These are phyloP conservation scores for Dromas ardeola DNA, from an alignment of 2,113 vertebrate genomes.

Conservation along the genomic window DNA sequence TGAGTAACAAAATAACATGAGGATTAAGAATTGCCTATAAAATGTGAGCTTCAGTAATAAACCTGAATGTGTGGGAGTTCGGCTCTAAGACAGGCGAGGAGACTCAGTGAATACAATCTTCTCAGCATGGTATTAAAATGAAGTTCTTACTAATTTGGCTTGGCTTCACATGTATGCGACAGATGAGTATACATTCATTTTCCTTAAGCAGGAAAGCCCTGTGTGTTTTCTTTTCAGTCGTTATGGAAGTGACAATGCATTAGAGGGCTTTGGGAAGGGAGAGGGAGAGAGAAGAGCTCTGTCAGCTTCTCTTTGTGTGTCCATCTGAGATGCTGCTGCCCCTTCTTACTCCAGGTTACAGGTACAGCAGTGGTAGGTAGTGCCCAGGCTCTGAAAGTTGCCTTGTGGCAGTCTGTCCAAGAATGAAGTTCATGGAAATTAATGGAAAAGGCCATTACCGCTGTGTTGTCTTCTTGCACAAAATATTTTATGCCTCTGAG, in stretches of 20 bases:
- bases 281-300: background rate
- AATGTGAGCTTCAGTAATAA: constrained; percentile 55
- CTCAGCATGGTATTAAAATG: constrained; percentile 20
- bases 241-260: background rate
- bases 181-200: background rate
- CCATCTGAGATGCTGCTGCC: background rate
- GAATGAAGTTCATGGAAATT: background rate
- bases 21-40: constrained; percentile 43
- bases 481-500: background rate
- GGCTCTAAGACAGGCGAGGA: constrained; percentile 19
- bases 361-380: background rate
- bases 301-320: background rate
- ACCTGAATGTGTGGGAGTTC: constrained; percentile 34
- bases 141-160: constrained; percentile 29
- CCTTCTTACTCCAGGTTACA: background rate
- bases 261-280: background rate
- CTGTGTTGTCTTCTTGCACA: background rate
- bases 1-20: constrained; percentile 27
- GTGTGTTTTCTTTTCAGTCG: background rate
- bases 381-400: background rate
- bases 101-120: constrained; percentile 15
- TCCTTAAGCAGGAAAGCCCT: background rate
- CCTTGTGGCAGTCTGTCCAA: background rate
- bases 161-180: background rate
- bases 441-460: background rate